A percentile compares a stretch with the other conserved stretches of the same genome.
These are phyloP conservation scores for Lycopodina hypogea DNA, from an alignment of 37 sponge, comb jelly and placozoan species.

Conservation along the genomic window DNA sequence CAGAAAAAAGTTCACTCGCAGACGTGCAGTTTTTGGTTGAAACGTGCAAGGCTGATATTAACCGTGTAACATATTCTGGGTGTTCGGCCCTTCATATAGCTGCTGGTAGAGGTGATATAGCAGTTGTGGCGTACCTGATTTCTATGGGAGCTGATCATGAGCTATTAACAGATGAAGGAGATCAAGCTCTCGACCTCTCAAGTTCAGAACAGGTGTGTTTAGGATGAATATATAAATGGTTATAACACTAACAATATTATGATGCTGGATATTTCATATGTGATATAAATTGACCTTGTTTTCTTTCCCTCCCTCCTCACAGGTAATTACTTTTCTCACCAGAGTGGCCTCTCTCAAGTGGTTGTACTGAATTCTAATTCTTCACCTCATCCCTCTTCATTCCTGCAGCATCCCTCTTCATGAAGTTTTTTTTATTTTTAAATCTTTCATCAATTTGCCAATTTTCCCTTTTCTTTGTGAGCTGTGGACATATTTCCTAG, in stretches of 20 bases:
- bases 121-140: conserved; percentile 58
- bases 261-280: neutral
- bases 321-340: conserved; percentile 31
- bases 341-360: conserved; percentile 50
- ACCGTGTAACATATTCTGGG: conserved; percentile 60
- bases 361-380: conserved; percentile 17
- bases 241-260: neutral
- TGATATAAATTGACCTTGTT: neutral
- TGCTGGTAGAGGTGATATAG: conserved; percentile 61
- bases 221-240: too few species aligned
- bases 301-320: neutral
- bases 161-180: conserved; percentile 65
- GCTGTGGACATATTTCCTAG: too few species aligned
- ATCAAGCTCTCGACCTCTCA: conserved; percentile 59
- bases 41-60: conserved; percentile 60
- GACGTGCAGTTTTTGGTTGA: conserved; percentile 49
- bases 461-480: too few species aligned
- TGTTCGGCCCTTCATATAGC: conserved; percentile 87
- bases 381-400: neutral
- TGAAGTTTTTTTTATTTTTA: too few species aligned
- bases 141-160: conserved; percentile 74
- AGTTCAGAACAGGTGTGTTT: conserved; percentile 34
- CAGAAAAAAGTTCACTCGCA: conserved; percentile 53
- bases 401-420: neutral
- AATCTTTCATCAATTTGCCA: too few species aligned